Evolutionary conservation across 92 coral and sea anemone species (phyloP).

Genomic region (Epizoanthus stellaris): DNA sequence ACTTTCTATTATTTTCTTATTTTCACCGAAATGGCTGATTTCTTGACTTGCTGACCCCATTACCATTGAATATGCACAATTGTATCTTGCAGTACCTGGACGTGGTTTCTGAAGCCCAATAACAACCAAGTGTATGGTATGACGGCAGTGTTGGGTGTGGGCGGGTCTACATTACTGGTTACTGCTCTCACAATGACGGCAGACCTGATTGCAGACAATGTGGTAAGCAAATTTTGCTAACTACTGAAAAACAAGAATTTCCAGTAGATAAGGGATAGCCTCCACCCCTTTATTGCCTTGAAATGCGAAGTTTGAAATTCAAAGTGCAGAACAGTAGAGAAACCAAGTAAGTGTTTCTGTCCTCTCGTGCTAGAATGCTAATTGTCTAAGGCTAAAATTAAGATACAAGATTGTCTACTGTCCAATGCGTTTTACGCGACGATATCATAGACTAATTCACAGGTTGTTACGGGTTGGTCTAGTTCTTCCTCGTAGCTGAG

Average conservation of each 20-base stretch:
- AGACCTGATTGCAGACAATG: conserved; percentile 91
- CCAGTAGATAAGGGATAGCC: neutral
- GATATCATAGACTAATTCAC: no score
- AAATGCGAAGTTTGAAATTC: neutral
- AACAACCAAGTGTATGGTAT: conserved; percentile 79
- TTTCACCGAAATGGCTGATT: no score
- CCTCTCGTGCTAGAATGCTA: no score
- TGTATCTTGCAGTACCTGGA: conserved; percentile 72
- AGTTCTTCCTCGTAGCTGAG: no score
- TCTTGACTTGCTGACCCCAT: neutral
- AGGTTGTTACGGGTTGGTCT: no score
- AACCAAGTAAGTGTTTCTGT: neutral
- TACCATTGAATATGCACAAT: neutral
- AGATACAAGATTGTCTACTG: no score
- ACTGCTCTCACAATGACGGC: conserved; percentile 95
- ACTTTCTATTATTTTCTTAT: no score
- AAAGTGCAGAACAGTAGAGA: neutral
- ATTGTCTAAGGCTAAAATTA: no score
- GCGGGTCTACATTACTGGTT: conserved; percentile 88
- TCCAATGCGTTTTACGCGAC: no score
- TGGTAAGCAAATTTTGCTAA: conserved; percentile 59
- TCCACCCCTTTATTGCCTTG: neutral
- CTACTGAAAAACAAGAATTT: neutral
- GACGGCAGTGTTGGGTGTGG: conserved; percentile 80
- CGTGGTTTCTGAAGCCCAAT: conserved; percentile 67